phyloP scores from a whole-genome alignment of 2,888 invertebrate species.

The Seira ritae region DNA sequence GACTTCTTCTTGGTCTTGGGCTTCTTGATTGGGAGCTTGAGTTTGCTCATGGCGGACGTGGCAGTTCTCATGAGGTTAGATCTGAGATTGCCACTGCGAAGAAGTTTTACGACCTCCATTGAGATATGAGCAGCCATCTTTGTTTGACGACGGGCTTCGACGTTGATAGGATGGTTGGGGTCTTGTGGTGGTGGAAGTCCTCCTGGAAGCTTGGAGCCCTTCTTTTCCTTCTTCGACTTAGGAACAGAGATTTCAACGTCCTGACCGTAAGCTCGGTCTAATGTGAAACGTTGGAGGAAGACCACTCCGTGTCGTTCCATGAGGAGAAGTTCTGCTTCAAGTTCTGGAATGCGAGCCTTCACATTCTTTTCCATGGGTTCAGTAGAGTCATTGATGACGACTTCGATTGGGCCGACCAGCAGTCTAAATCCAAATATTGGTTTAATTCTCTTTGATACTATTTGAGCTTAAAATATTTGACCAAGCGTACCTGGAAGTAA shows the following conservation, averaged over 20 bases:
- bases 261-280: conserved; percentile 73
- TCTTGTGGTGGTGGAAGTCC: conserved; percentile 59
- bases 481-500: conserved; percentile 68
- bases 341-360: conserved; percentile 72
- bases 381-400: conserved; percentile 71
- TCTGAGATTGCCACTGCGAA: conserved; percentile 71
- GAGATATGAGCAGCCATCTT: conserved; percentile 73
- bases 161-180: conserved; percentile 68
- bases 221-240: conserved; percentile 67
- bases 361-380: conserved; percentile 72
- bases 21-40: conserved; percentile 72
- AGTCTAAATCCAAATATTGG: conserved; percentile 60
- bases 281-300: conserved; percentile 72
- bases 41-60: conserved; percentile 71
- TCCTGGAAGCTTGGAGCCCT: conserved; percentile 59
- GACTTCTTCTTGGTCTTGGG: conserved; percentile 65
- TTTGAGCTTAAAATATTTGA: neutral
- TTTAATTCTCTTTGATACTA: neutral
- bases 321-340: conserved; percentile 72
- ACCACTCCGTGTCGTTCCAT: conserved; percentile 74
- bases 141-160: conserved; percentile 70
- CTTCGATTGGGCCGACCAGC: conserved; percentile 71
- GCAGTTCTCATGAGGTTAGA: conserved; percentile 73
- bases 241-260: conserved; percentile 74
- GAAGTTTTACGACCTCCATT: conserved; percentile 73